Conservation (phyloP, 2,113 vertebrate species). For the Hemibagrus wyckioides region DNA sequence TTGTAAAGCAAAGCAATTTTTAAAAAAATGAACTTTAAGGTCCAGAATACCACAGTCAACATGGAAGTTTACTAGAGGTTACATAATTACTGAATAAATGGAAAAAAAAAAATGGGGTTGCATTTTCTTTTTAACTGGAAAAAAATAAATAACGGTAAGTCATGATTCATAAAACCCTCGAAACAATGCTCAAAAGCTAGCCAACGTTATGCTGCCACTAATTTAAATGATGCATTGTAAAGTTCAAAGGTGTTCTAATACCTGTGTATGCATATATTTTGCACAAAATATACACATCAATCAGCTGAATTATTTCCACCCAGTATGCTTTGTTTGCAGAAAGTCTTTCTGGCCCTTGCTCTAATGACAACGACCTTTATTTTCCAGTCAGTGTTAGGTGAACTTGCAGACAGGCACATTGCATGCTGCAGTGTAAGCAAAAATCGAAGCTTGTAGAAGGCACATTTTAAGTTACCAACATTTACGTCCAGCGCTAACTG, state of each 20-base stretch:
- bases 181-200: neutral
- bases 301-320: neutral
- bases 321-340: neutral
- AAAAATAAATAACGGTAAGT: neutral
- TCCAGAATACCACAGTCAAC: neutral
- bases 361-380: neutral
- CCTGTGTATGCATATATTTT: neutral
- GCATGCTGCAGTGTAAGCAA: neutral
- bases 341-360: neutral
- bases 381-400: neutral
- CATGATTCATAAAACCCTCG: neutral
- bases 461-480: neutral
- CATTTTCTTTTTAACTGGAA: neutral
- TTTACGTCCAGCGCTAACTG: neutral
- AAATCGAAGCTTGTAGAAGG: neutral
- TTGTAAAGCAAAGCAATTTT: no score
- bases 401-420: neutral
- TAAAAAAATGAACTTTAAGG: no score
- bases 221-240: neutral
- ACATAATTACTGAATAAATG: neutral
- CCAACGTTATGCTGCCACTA: neutral
- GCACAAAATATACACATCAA: no score
- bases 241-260: neutral
- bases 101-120: neutral
- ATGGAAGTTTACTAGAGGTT: neutral